phyloP scores from a whole-genome alignment of 2,888 invertebrate genomes.

The Brenthis hecate region DNA sequence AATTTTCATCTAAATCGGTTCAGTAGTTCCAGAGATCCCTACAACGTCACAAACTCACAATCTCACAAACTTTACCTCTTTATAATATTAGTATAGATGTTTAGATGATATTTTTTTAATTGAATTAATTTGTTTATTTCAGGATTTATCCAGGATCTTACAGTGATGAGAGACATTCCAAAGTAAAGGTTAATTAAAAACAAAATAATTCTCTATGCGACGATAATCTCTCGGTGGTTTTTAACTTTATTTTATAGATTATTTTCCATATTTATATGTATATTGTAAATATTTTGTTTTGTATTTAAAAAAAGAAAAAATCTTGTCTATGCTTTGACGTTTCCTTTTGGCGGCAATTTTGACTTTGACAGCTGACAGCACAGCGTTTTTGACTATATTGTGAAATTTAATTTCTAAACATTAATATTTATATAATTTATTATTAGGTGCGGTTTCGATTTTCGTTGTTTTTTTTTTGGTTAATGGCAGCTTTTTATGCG shows the following conservation, averaged over 20 bases:
- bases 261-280: slow-evolving; percentile 43
- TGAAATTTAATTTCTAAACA: slow-evolving; percentile 1
- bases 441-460: neutral
- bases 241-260: slow-evolving; percentile 28
- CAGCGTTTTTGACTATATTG: slow-evolving; percentile 1
- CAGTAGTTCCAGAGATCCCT: too few relatives aligned
- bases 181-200: slow-evolving; percentile 42
- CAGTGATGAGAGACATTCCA: slow-evolving; percentile 77
- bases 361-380: slow-evolving; percentile 25
- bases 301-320: too few relatives aligned
- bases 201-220: slow-evolving; percentile 55
- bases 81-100: too few relatives aligned
- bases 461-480: neutral
- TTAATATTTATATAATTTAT: neutral
- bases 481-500: slow-evolving; percentile 9
- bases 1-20: too few relatives aligned
- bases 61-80: too few relatives aligned
- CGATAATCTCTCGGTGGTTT: slow-evolving; percentile 64
- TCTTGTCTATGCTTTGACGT: neutral
- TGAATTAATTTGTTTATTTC: slow-evolving; percentile 45
- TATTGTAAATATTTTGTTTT: slow-evolving; percentile 22
- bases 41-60: too few relatives aligned
- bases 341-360: slow-evolving; percentile 29
- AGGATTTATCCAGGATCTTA: slow-evolving; percentile 73
- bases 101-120: neutral